Evolutionary conservation across 2,113 vertebrate species (phyloP).

Genomic region (Anser cygnoides): DNA sequence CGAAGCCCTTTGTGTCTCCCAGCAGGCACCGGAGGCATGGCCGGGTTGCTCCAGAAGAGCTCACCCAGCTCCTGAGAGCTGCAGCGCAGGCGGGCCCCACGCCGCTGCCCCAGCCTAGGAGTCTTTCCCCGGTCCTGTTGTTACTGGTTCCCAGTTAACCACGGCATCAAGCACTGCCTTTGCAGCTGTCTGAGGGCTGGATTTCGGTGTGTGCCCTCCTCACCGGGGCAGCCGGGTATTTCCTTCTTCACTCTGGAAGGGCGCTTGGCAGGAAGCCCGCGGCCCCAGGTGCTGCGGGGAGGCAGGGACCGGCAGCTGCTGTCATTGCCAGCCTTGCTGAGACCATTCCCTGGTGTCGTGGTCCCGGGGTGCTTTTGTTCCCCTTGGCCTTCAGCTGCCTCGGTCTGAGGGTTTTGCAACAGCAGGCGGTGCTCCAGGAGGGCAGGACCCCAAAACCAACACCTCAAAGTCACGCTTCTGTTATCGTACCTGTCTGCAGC

Average conservation of each 20-base stretch:
- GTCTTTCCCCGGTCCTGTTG: not conserved
- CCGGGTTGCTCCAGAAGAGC: not conserved
- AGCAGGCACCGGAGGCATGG: not conserved
- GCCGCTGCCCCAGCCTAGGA: not conserved
- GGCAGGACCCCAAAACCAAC: rapidly evolving
- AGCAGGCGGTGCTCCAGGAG: not conserved
- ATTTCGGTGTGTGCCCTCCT: too few species aligned
- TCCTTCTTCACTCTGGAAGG: too few species aligned
- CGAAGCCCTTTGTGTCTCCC: not conserved
- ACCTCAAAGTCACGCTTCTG: rapidly evolving
- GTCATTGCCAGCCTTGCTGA: too few species aligned
- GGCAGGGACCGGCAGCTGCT: too few species aligned
- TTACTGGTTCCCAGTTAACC: not conserved
- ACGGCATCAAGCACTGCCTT: not conserved
- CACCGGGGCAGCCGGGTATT: too few species aligned
- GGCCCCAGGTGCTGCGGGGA: too few species aligned
- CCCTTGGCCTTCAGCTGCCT: not conserved
- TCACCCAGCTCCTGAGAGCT: not conserved
- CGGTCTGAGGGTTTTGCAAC: not conserved
- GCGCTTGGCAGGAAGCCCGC: too few species aligned
- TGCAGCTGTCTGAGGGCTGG: not conserved
- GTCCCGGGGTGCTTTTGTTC: not conserved
- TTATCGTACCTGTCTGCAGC: rapidly evolving
- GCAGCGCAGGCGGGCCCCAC: not conserved
- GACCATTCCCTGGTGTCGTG: too few species aligned